Evolutionary conservation across 1,140 invertebrate genomes (phyloP).

Genomic region (Thereuonema tuberculata): DNA sequence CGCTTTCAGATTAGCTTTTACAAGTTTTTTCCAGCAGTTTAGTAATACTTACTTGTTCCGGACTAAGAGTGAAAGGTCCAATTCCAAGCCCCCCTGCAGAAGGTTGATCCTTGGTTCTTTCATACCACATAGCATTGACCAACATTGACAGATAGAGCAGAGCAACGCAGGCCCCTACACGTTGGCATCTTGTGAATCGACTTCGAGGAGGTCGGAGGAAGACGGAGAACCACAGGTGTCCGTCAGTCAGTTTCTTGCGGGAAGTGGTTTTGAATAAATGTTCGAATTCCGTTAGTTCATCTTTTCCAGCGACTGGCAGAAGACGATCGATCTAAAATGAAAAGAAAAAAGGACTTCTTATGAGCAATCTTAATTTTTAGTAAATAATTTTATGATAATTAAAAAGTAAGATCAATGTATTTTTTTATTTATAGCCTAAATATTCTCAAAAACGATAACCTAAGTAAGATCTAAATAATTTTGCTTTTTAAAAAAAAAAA

Average conservation of each 20-base stretch:
- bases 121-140: conserved; percentile 43
- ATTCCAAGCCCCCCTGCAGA: conserved; percentile 25
- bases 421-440: too few species aligned
- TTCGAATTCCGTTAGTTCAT: conserved; percentile 34
- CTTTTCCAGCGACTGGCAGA: conserved; percentile 26
- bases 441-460: too few species aligned
- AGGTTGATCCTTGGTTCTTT: conserved; percentile 21
- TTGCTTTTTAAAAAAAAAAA: too few species aligned
- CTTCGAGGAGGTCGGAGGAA: conserved; percentile 38
- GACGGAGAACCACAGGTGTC: conserved; percentile 44
- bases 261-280: conserved; percentile 36
- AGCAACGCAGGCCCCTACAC: conserved; percentile 40
- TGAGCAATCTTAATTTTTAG: too few species aligned
- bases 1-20: too few species aligned
- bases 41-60: conserved; percentile 19
- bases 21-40: too few species aligned
- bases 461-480: too few species aligned
- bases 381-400: too few species aligned
- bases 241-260: conserved; percentile 37
- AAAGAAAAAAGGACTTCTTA: too few species aligned
- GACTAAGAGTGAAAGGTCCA: conserved; percentile 34
- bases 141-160: conserved; percentile 42
- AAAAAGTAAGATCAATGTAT: too few species aligned
- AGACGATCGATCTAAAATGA: neutral
- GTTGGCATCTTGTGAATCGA: conserved; percentile 37